Percentiles rank a stretch among this genome's conserved stretches.
Evolutionary conservation across 1,140 invertebrate genomes (phyloP).

Genomic region (Bathynomus jamesi): DNA sequence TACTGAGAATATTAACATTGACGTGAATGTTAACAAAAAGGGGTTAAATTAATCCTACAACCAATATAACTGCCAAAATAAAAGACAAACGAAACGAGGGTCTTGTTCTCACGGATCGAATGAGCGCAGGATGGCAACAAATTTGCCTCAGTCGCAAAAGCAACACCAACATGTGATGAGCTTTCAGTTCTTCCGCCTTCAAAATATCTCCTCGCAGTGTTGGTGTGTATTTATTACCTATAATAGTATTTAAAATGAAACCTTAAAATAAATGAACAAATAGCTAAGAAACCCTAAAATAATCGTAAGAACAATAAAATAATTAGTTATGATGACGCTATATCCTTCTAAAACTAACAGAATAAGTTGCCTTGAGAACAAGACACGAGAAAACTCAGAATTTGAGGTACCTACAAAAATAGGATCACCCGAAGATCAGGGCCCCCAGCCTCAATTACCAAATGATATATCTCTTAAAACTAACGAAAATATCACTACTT

Average conservation of each 20-base stretch:
- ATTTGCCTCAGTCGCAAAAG: conserved; percentile 76
- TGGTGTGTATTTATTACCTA: not conserved
- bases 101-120: conserved; percentile 51
- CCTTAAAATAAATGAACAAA: not conserved
- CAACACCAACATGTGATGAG: conserved; percentile 69
- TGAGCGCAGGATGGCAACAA: conserved; percentile 77
- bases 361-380: too few species aligned
- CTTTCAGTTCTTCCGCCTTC: conserved; percentile 52
- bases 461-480: too few species aligned
- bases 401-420: too few species aligned
- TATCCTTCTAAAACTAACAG: too few species aligned
- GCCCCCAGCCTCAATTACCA: too few species aligned
- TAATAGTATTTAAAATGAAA: conserved; percentile 18
- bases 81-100: not conserved
- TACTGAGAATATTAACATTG: too few species aligned
- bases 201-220: conserved; percentile 37
- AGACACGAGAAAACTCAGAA: too few species aligned
- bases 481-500: too few species aligned
- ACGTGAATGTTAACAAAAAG: too few species aligned
- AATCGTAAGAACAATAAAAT: not conserved
- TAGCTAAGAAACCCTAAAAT: not conserved
- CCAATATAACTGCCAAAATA: too few species aligned
- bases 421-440: too few species aligned
- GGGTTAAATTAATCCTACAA: too few species aligned
- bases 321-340: not conserved